phyloP scores from a whole-genome alignment of 2,797 vertebrate genomes.

The Gymnodraco acuticeps region DNA sequence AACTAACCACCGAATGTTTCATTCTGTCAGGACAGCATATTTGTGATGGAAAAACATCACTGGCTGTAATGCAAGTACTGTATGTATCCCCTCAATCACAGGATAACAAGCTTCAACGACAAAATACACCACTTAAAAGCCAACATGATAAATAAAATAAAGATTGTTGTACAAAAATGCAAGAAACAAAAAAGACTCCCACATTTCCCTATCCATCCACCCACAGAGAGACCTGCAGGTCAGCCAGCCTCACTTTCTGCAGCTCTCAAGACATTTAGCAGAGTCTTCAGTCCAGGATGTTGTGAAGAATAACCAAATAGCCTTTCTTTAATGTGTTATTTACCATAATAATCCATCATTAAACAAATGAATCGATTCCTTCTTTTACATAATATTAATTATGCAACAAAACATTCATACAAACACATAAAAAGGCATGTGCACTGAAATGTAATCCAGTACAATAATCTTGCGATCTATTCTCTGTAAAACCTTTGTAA shows the following conservation, averaged over 20 bases:
- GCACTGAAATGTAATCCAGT: neutral
- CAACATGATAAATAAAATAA: constrained; percentile 23
- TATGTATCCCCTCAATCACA: constrained; percentile 23
- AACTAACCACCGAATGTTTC: constrained; percentile 48
- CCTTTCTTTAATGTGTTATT: neutral
- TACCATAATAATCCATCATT: no score
- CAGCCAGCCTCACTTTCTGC: constrained; percentile 50
- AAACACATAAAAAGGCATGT: neutral
- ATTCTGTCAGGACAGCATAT: constrained; percentile 26
- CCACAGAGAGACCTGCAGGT: constrained; percentile 65
- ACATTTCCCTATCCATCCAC: constrained; percentile 57
- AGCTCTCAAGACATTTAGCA: constrained; percentile 43
- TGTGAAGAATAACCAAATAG: constrained; percentile 15
- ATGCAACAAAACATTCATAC: neutral
- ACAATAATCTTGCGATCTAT: neutral
- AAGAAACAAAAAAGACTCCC: constrained; percentile 32
- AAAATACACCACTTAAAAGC: constrained; percentile 31
- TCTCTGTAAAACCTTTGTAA: constrained; percentile 1
- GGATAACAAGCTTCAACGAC: constrained; percentile 21
- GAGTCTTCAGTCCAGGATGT: constrained; percentile 20
- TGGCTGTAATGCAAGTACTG: constrained; percentile 40
- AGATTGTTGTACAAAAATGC: constrained; percentile 5
- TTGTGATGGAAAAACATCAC: constrained; percentile 30
- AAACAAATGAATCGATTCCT: neutral
- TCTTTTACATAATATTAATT: neutral